Percentiles rank a stretch among this genome's conserved stretches.
phyloP scores from a whole-genome alignment of 2,888 invertebrate species.

The Ganaspis brasiliensis region DNA sequence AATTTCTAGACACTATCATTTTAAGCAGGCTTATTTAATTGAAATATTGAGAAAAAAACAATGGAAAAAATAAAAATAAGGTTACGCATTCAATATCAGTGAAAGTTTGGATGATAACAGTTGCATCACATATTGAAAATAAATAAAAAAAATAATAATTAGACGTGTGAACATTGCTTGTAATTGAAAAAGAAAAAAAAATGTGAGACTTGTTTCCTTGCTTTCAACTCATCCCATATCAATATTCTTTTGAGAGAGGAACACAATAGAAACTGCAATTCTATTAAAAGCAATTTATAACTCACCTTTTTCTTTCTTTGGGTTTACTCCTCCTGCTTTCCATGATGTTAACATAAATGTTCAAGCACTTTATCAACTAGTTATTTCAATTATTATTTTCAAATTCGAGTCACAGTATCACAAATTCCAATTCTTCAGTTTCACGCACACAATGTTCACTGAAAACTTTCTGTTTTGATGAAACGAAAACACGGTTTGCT shows the following conservation, averaged over 20 bases:
- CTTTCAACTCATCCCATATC: not conserved
- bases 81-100: not conserved
- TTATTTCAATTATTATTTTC: not conserved
- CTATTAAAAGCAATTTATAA: not conserved
- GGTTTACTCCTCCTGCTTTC: not conserved
- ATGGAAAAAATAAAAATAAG: no score
- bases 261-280: slow-evolving; percentile 1
- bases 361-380: not conserved
- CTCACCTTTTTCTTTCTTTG: slow-evolving; percentile 27
- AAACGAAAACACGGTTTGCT: not conserved
- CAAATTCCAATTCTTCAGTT: not conserved
- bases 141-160: not conserved
- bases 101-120: not conserved
- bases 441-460: not conserved
- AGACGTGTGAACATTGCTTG: not conserved
- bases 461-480: not conserved
- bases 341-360: not conserved
- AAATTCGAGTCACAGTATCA: not conserved
- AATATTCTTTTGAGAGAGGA: not conserved
- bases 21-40: no score
- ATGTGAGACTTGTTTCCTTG: not conserved
- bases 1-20: no score
- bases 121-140: slow-evolving; percentile 3
- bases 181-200: not conserved
- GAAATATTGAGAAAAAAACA: no score